A percentile compares a stretch with the other conserved stretches of the same genome.
Conservation (phyloP, 2,888 invertebrate genomes). For the Eupithecia subfuscata region DNA sequence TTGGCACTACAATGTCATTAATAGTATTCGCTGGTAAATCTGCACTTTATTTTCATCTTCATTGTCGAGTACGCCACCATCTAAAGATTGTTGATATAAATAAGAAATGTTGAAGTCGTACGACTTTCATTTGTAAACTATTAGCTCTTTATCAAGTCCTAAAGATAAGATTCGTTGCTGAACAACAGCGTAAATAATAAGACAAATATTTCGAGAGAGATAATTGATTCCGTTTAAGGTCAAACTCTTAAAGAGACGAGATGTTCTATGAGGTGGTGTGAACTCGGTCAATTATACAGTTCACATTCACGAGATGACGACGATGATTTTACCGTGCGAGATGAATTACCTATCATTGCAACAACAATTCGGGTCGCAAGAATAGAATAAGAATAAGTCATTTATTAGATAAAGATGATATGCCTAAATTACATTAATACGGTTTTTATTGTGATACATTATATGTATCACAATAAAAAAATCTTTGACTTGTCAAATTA, state of each 20-base stretch:
- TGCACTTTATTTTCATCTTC: neutral
- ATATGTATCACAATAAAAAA: too few species aligned
- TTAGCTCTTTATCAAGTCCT: neutral
- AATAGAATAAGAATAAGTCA: too few species aligned
- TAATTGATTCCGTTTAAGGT: too few species aligned
- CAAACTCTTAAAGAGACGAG: neutral
- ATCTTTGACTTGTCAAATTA: too few species aligned
- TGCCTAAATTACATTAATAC: too few species aligned
- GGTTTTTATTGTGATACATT: too few species aligned
- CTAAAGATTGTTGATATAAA: neutral
- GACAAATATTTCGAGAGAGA: neutral
- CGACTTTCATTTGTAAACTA: neutral
- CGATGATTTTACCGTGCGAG: neutral
- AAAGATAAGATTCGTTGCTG: neutral
- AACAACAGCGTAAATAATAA: neutral
- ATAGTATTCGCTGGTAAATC: neutral
- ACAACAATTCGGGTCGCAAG: too few species aligned
- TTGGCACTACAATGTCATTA: neutral
- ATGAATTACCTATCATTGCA: too few species aligned
- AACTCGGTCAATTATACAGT: neutral
- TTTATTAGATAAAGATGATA: too few species aligned
- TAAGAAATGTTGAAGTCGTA: neutral
- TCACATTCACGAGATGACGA: neutral
- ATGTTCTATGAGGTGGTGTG: neutral
- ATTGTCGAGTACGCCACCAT: neutral